phyloP scores from a whole-genome alignment of 2,888 invertebrate species.

The Drosophila testacea region DNA sequence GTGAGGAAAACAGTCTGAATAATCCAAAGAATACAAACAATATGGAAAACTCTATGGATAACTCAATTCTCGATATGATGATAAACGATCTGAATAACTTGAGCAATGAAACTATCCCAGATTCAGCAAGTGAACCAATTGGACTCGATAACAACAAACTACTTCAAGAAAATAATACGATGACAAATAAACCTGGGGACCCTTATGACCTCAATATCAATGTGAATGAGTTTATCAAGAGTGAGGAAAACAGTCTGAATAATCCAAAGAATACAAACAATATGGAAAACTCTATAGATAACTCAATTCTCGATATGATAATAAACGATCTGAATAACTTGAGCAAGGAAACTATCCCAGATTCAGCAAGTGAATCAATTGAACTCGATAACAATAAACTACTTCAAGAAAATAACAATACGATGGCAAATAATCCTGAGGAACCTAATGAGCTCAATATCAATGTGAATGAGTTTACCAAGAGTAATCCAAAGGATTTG shows the following conservation, averaged over 20 bases:
- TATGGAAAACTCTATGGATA: too few species aligned
- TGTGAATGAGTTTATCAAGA: not conserved
- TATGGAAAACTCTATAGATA: constrained; percentile 13
- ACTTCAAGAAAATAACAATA: too few species aligned
- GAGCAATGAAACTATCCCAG: too few species aligned
- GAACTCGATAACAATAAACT: not conserved
- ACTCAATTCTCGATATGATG: too few species aligned
- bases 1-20: not conserved
- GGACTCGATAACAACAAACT: too few species aligned
- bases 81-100: too few species aligned
- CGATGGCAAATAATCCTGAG: not conserved
- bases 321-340: not conserved
- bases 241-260: not conserved
- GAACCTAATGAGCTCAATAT: constrained; percentile 1
- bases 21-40: too few species aligned
- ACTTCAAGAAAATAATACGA: too few species aligned
- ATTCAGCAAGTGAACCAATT: too few species aligned
- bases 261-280: not conserved
- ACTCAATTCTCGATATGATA: not conserved
- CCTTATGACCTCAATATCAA: too few species aligned
- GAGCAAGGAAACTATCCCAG: not conserved
- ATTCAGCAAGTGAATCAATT: not conserved
- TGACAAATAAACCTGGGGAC: too few species aligned
- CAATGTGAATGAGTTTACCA: not conserved
- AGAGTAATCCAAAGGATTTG: not conserved